These are phyloP conservation scores for Acleris holmiana DNA, from an alignment of 2,888 invertebrate genomes.

Conservation along the genomic window DNA sequence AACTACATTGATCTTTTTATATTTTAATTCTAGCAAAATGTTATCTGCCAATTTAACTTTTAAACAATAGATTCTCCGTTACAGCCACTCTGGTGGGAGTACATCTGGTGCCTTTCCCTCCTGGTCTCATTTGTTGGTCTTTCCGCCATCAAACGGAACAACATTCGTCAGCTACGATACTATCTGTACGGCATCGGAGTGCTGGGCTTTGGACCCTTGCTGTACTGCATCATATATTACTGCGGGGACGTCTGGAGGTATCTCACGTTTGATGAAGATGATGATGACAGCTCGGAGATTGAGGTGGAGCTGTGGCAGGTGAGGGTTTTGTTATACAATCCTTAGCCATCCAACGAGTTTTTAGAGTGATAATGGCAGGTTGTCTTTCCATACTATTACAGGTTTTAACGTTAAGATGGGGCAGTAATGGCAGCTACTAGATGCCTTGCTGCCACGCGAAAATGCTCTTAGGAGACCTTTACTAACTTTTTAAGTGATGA, in stretches of 20 bases:
- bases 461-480: no score
- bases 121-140: conserved; percentile 93
- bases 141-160: conserved; percentile 93
- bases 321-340: conserved; percentile 38
- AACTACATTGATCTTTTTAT: no score
- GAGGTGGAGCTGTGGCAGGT: conserved; percentile 94
- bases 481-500: no score
- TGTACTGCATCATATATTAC: conserved; percentile 93
- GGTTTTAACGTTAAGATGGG: no score
- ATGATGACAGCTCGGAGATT: conserved; percentile 79
- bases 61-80: conserved; percentile 48
- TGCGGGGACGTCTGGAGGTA: conserved; percentile 93
- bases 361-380: no score
- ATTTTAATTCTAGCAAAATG: no score
- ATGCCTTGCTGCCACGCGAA: no score
- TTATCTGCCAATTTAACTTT: no score
- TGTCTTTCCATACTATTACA: no score
- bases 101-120: conserved; percentile 94
- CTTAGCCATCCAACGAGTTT: no score
- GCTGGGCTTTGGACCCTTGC: conserved; percentile 91
- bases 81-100: conserved; percentile 96
- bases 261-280: conserved; percentile 80
- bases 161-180: conserved; percentile 88
- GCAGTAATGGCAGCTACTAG: no score
- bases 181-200: conserved; percentile 89